phyloP scores from a whole-genome alignment of 2,113 vertebrate genomes.

The Pterocles burchelli region DNA sequence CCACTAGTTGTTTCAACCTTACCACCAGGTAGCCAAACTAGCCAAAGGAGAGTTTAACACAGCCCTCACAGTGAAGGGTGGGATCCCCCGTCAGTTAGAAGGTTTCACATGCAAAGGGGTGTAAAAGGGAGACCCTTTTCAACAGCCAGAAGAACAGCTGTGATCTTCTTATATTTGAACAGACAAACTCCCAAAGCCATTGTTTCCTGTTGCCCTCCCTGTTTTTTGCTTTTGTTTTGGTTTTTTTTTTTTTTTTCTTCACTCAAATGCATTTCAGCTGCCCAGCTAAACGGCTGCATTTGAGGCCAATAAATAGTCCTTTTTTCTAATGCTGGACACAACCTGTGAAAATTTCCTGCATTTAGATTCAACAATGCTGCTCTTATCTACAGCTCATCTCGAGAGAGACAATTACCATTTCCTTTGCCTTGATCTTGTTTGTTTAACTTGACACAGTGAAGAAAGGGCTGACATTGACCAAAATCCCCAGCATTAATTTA shows the following conservation, averaged over 20 bases:
- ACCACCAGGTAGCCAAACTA: fast-evolving
- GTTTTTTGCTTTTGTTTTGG: no score
- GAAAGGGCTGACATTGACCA: constrained; percentile 97
- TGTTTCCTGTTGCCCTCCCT: not conserved
- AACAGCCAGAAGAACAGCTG: not conserved
- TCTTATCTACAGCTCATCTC: constrained; percentile 87
- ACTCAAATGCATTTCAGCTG: not conserved
- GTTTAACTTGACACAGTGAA: constrained; percentile 99
- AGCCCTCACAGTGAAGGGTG: not conserved
- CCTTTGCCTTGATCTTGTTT: constrained; percentile 96
- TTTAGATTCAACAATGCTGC: constrained; percentile 80
- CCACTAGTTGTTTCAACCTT: not conserved
- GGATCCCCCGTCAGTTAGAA: fast-evolving
- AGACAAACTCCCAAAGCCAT: not conserved
- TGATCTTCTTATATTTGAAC: not conserved
- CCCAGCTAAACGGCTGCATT: constrained; percentile 28
- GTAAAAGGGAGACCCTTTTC: not conserved
- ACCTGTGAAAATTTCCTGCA: constrained; percentile 78
- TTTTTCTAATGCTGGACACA: constrained; percentile 77
- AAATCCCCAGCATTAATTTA: constrained; percentile 96
- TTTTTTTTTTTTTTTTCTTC: not conserved
- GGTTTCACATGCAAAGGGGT: not conserved
- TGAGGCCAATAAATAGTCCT: constrained; percentile 63
- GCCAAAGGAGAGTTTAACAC: not conserved
- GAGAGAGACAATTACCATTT: constrained; percentile 93